These are phyloP conservation scores for Chymomyza costata DNA, from an alignment of 1,140 invertebrate genomes.

Conservation along the genomic window DNA sequence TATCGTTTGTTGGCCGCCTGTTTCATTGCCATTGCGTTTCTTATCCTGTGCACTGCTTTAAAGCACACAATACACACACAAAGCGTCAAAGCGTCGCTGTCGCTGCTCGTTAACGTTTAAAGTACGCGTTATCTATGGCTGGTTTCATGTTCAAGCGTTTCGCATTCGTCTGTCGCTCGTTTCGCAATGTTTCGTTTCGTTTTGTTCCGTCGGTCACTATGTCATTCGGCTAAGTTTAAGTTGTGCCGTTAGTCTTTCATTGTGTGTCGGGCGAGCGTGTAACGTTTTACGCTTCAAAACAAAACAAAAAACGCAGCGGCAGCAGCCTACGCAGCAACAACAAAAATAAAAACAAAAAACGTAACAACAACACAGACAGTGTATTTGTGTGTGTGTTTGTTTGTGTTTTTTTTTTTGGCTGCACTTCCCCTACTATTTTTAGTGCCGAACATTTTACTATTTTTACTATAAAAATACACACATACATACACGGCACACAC, in stretches of 20 bases:
- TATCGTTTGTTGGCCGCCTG: conserved; percentile 42
- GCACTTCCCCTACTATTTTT: conserved; percentile 44
- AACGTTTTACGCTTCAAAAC: conserved; percentile 42
- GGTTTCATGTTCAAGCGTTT: too few species aligned
- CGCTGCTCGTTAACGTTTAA: too few species aligned
- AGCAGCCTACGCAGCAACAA: conserved; percentile 14
- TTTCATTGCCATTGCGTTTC: conserved; percentile 52
- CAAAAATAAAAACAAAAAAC: conserved; percentile 16
- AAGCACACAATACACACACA: too few species aligned
- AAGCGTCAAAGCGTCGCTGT: too few species aligned
- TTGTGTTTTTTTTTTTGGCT: too few species aligned
- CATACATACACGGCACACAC: conserved; percentile 16
- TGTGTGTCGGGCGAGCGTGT: conserved; percentile 60
- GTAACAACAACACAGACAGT: background rate
- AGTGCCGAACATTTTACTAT: conserved; percentile 45
- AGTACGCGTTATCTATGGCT: too few species aligned
- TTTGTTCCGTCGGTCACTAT: conserved; percentile 27
- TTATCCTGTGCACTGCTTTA: conserved; percentile 55
- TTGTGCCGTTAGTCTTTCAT: conserved; percentile 53
- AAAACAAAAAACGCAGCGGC: conserved; percentile 27
- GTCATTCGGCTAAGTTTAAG: conserved; percentile 48
- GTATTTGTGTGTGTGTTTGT: too few species aligned
- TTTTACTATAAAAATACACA: conserved; percentile 49
- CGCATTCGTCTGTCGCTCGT: conserved; percentile 9
- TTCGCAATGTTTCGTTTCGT: conserved; percentile 4